Conservation (phyloP, 2,888 invertebrate genomes). For the Helobdella robusta region DNA sequence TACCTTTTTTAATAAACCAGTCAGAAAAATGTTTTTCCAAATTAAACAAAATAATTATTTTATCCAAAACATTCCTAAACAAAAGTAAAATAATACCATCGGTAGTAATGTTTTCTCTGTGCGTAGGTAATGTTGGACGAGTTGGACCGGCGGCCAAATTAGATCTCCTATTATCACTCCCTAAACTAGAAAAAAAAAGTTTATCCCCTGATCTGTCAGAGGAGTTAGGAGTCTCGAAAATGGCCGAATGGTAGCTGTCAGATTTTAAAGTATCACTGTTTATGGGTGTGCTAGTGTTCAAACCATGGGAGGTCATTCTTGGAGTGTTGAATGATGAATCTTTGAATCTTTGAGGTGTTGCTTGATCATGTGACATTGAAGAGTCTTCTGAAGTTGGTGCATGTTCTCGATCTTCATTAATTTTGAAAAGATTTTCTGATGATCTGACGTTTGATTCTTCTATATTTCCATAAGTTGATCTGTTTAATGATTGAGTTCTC, state of each 20-base stretch:
- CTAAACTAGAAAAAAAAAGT: too few species aligned
- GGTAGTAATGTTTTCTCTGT: conserved; percentile 11
- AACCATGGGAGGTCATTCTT: not conserved
- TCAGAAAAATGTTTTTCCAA: too few species aligned
- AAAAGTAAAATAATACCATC: too few species aligned
- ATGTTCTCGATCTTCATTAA: conserved; percentile 15
- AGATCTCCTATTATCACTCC: not conserved
- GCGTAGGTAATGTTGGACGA: conserved; percentile 7
- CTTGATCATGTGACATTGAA: not conserved
- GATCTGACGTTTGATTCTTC: not conserved
- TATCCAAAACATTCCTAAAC: too few species aligned
- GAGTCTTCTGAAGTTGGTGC: not conserved
- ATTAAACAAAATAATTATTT: too few species aligned
- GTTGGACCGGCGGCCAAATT: conserved; percentile 13
- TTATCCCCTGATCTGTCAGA: not conserved
- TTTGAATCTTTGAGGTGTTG: not conserved
- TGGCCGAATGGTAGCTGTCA: not conserved
- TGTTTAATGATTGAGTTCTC: conserved; percentile 19
- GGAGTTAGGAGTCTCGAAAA: not conserved
- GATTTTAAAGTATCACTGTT: too few species aligned
- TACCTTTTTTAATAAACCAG: too few species aligned
- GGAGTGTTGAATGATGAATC: not conserved
- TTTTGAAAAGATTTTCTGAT: conserved; percentile 18
- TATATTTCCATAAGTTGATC: conserved; percentile 10
- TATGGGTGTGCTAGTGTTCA: not conserved